Conservation (phyloP, 1,140 invertebrate genomes). For the Yoshiicerus persimilis region DNA sequence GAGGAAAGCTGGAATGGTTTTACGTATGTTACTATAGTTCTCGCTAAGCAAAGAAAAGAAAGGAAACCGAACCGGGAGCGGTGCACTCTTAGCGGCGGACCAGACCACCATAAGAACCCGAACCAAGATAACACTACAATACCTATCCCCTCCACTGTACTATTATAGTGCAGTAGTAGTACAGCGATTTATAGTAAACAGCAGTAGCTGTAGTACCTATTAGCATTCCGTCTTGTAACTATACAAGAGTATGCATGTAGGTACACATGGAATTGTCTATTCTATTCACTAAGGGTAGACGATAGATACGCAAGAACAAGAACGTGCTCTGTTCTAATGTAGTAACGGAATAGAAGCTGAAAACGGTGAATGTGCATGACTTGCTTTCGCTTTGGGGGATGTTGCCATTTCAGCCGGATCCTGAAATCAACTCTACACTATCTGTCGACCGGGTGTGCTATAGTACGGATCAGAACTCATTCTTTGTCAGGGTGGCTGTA, state of each 20-base stretch:
- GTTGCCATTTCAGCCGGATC: background rate
- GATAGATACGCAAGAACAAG: background rate
- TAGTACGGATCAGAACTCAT: background rate
- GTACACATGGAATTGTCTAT: background rate
- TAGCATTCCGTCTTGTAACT: background rate
- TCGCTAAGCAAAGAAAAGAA: background rate
- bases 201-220: background rate
- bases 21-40: background rate
- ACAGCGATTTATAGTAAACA: too few species aligned
- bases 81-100: constrained; percentile 13
- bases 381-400: background rate
- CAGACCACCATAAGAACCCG: constrained; percentile 16
- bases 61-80: constrained; percentile 15
- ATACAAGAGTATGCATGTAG: background rate
- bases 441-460: background rate
- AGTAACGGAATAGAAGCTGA: background rate
- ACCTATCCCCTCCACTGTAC: background rate
- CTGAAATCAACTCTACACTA: background rate
- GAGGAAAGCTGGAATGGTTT: background rate
- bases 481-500: background rate
- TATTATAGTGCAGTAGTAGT: too few species aligned
- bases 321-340: background rate
- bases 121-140: constrained; percentile 2
- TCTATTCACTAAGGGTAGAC: too few species aligned
- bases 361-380: background rate